A percentile compares a stretch with the other conserved stretches of the same genome.
Evolutionary conservation across 2,113 vertebrate species (phyloP).

Genomic region (Calyptomena viridis): DNA sequence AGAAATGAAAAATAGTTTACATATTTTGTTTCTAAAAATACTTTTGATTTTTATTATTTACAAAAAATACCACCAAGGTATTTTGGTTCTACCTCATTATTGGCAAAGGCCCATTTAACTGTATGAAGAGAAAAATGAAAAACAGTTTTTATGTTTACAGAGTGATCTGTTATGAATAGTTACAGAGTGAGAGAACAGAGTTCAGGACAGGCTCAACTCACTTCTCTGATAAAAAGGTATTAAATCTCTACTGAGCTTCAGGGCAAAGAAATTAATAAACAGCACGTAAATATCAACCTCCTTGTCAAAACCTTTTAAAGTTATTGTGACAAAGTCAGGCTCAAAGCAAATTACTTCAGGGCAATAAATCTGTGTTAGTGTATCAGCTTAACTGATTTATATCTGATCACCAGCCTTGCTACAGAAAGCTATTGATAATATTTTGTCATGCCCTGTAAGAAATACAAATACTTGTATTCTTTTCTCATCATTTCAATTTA

Average conservation of each 20-base stretch:
- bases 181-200: not conserved
- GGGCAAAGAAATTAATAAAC: conserved; percentile 1
- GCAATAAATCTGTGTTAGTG: not conserved
- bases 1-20: conserved; percentile 71
- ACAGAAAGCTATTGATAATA: not conserved
- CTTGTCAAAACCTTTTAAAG: not conserved
- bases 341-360: not conserved
- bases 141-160: not conserved
- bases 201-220: not conserved
- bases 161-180: not conserved
- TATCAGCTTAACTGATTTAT: not conserved
- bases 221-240: not conserved
- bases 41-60: not conserved
- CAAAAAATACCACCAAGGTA: not conserved
- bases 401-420: not conserved
- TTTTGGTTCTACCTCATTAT: not conserved
- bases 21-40: conserved; percentile 19
- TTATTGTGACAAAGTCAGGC: not conserved
- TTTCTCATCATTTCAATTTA: not conserved
- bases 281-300: not conserved
- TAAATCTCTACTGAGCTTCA: not conserved
- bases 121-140: not conserved
- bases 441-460: not conserved
- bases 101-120: not conserved
- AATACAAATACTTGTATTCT: not conserved